Evolutionary conservation across 2,888 invertebrate species (phyloP), one percentile per base, ranked within the genome.

Genomic region (Marronus borbonicus): DNA sequence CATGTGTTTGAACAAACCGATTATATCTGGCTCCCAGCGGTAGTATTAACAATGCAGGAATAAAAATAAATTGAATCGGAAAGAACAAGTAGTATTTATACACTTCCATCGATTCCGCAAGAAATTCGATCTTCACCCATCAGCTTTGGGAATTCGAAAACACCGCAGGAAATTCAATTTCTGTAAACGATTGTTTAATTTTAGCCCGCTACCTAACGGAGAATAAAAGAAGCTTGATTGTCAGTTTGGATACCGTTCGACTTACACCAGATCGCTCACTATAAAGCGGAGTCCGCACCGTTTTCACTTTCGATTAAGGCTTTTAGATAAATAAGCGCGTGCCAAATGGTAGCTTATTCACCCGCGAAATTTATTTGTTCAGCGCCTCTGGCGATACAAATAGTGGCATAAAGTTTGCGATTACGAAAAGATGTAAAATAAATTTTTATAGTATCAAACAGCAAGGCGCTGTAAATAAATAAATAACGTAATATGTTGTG

Each of bases 161-260:
- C 50, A 17, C 65, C 24, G 55, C 24, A 7, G 36, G 55, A 70
- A 36, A 70, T 55, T 70, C 70, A 55, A 70, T 70, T 70, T 58
- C 55, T 70, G 36, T 55, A 70, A 70, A 36, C 70, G 66, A n/a
- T 58, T 55, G 70, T 70, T 70, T 69, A 70, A 70, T 70, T 70
- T 70, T 70, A 58, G 70, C 55, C 20, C 70, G 31, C 31, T 55
- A 55, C 70, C 10, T n/a, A 55, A 28, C 31, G 36, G 36, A 20
- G 14, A 24, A 68, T 68, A 68, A 49, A 49, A 49, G 49, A 68
- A 49, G 49, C 50, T 68, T 49, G 68, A 68, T 68, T 68, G 68
- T 68, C 68, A 68, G 68, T 68, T 68, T 55, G 17, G 55, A 70
- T 58, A 17, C 52, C 36, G 31, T 28, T 20, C 70, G 31, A 70